Conservation (phyloP, 2,797 vertebrate genomes). For the Mormyrus proboscirostris region DNA sequence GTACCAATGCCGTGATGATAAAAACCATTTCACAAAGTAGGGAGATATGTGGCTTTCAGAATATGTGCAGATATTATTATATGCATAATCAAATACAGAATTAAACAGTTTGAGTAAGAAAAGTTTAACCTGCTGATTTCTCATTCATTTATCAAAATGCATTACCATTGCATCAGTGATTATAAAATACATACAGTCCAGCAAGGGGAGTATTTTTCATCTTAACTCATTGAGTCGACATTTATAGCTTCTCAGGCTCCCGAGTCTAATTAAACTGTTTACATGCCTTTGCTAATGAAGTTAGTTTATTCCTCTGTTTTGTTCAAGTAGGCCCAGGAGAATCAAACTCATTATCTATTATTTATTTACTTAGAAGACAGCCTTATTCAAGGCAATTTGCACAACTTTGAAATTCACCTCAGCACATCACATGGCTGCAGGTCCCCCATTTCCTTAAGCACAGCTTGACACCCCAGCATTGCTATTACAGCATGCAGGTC, state of each 20-base stretch:
- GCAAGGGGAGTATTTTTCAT: neutral
- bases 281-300: slow-evolving; percentile 18
- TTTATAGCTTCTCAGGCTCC: slow-evolving; percentile 10
- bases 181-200: slow-evolving; percentile 2
- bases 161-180: neutral
- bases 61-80: neutral
- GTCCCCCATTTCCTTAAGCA: neutral
- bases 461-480: neutral
- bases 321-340: slow-evolving; percentile 14
- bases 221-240: neutral
- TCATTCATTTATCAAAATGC: neutral
- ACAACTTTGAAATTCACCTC: slow-evolving; percentile 5
- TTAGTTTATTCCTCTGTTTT: slow-evolving; percentile 19
- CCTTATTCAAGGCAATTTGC: slow-evolving; percentile 9
- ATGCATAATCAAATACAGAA: neutral
- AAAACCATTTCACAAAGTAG: neutral
- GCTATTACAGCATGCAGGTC: neutral
- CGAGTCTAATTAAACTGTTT: slow-evolving; percentile 17
- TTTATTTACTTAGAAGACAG: slow-evolving; percentile 17
- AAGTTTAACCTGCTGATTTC: neutral
- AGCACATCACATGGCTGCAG: neutral
- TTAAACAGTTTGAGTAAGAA: neutral
- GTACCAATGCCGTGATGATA: neutral
- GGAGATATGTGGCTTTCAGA: neutral
- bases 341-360: slow-evolving; percentile 17